These are phyloP conservation scores for Hydropsyche tenuis DNA, from an alignment of 1,140 invertebrate species.

Conservation along the genomic window DNA sequence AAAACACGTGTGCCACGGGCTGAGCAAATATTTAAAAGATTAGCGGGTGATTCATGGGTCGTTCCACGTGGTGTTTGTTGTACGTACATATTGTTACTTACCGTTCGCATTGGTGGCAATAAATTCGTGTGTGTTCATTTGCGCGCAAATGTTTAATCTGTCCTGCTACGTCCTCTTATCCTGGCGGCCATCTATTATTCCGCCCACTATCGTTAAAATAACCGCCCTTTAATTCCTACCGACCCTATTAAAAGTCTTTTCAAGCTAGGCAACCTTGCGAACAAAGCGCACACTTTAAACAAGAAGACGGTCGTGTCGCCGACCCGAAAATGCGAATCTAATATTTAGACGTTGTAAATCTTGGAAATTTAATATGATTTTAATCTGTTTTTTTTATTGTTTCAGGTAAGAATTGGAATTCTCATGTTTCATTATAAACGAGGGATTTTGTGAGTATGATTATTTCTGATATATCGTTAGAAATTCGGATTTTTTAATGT, in stretches of 20 bases:
- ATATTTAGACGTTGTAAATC: no score
- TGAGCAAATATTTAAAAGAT: conserved; percentile 28
- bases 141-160: conserved; percentile 64
- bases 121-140: conserved; percentile 65
- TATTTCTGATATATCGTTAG: background rate
- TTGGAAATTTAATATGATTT: no score
- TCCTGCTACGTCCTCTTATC: conserved; percentile 46
- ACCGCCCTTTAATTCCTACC: conserved; percentile 34
- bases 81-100: no score
- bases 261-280: conserved; percentile 19
- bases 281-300: conserved; percentile 16
- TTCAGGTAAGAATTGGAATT: conserved; percentile 14
- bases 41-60: conserved; percentile 11
- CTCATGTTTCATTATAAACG: no score
- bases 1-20: conserved; percentile 12
- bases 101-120: conserved; percentile 58
- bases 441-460: no score
- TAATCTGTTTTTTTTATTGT: conserved; percentile 11
- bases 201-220: conserved; percentile 34
- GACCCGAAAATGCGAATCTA: background rate
- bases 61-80: conserved; percentile 43
- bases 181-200: conserved; percentile 30
- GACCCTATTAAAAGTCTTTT: conserved; percentile 36
- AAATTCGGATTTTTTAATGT: no score
- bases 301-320: background rate